phyloP scores from a whole-genome alignment of 2,797 vertebrate species.

The Rhinoraja longicauda region DNA sequence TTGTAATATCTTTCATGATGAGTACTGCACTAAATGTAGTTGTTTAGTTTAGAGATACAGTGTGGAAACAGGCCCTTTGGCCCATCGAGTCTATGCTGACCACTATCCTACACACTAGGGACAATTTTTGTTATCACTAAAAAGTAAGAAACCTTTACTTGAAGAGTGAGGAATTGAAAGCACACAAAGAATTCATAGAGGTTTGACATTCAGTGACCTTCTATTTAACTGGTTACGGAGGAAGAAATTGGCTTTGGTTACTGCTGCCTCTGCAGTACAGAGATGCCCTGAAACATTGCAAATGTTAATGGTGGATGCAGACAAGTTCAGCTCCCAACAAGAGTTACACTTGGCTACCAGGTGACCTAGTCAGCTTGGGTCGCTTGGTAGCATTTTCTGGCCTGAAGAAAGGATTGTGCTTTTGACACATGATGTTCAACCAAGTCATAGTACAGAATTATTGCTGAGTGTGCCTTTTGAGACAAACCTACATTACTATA shows the following conservation, averaged over 20 bases:
- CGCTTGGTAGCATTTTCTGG: neutral
- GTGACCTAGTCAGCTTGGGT: neutral
- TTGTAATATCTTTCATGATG: neutral
- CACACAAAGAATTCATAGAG: constrained; percentile 11
- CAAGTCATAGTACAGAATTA: neutral
- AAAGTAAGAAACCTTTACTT: neutral
- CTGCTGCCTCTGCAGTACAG: neutral
- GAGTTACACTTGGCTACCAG: no score
- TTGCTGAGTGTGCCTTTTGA: neutral
- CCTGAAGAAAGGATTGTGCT: neutral
- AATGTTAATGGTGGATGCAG: neutral
- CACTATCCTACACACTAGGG: no score
- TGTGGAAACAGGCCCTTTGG: no score
- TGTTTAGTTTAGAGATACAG: no score
- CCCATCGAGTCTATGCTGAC: no score
- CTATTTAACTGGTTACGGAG: neutral
- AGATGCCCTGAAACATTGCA: neutral
- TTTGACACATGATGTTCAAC: neutral
- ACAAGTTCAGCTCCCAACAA: neutral
- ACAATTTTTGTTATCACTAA: neutral
- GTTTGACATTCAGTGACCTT: neutral
- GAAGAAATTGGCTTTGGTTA: neutral
- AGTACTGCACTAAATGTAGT: neutral
- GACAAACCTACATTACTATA: neutral
- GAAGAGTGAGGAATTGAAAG: neutral